phyloP scores from a whole-genome alignment of 2,797 vertebrate genomes.

The Lophotriccus pileatus region DNA sequence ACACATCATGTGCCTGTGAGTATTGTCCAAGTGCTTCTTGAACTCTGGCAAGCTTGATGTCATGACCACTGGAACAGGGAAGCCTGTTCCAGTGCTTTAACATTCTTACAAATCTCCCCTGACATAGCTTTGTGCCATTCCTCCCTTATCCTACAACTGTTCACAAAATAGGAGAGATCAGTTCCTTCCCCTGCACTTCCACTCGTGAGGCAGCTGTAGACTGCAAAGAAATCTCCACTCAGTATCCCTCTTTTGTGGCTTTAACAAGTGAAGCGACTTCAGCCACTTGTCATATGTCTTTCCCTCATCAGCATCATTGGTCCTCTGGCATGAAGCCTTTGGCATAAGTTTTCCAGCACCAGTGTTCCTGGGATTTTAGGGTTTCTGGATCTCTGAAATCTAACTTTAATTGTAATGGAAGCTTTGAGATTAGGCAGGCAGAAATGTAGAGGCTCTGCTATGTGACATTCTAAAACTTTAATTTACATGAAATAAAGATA shows the following conservation, averaged over 20 bases:
- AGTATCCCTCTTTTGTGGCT: not conserved
- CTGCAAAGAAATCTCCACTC: not conserved
- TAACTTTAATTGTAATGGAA: not conserved
- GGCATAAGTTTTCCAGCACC: not conserved
- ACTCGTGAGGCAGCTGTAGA: not conserved
- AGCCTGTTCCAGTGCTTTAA: not conserved
- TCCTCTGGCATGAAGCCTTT: not conserved
- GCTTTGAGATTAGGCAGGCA: not conserved
- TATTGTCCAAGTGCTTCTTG: not conserved
- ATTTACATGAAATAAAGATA: not conserved
- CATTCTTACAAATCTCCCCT: not conserved
- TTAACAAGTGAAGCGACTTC: not conserved
- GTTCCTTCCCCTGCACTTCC: not conserved
- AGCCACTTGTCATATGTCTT: not conserved
- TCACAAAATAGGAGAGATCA: not conserved
- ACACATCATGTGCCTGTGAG: not conserved
- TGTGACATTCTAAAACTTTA: not conserved
- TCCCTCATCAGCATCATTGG: not conserved
- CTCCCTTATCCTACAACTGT: not conserved
- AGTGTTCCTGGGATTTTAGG: not conserved
- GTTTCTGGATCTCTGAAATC: not conserved
- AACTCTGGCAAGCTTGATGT: not conserved
- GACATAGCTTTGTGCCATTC: not conserved
- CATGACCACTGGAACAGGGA: not conserved
- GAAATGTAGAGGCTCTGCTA: not conserved